Evolutionary conservation across 2,888 invertebrate genomes (phyloP), one percentile per base, ranked within the genome.

Genomic region (Diarsia brunnea): DNA sequence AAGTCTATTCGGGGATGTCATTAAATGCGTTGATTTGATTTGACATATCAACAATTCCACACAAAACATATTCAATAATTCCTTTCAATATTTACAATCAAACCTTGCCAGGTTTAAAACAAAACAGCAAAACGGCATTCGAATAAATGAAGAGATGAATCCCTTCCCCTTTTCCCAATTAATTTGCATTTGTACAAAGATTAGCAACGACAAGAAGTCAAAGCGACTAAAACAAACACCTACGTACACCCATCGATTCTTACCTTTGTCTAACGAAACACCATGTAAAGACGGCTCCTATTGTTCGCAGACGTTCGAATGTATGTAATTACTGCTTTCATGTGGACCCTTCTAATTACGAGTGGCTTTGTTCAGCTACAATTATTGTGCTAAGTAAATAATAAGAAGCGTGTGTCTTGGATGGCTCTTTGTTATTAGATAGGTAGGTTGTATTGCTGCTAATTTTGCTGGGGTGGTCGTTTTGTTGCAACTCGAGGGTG

Each of bases 321-420:
- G 91, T 89, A 87, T 89, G 91, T 95, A 95, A 95, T 96, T 94
- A 94, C 91, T 80, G 78, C 86, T 95, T 95, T 94, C 93, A 94
- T 92, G 91, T 92, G 90, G 87, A 92, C 95, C 95, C 95, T 93
- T 92, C 92, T 95, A 94, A 95, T 96, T 95, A 95, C 92, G 79
- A 74, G 69, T 84, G 88, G 89, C 91, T 93, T 94, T 94, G 93
- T 94, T 92, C 93, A 92, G 92, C 90, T 91, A 92, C 94, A 95
- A 95, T 95, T 95, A 95, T 95, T 94, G 92, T 92, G 94, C 94
- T 95, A 94, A 94, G 90, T 87, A 90, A 90, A 88, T 89, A 84
- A 84, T 84, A 83, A 80, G 84, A 69, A 69, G 91, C 91, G 88
- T 90, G 92, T 91, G 90, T 88, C 85, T 84, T 75, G 49, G 88